These are phyloP conservation scores for Tipula helvola DNA, from an alignment of 2,888 invertebrate species.

Conservation along the genomic window DNA sequence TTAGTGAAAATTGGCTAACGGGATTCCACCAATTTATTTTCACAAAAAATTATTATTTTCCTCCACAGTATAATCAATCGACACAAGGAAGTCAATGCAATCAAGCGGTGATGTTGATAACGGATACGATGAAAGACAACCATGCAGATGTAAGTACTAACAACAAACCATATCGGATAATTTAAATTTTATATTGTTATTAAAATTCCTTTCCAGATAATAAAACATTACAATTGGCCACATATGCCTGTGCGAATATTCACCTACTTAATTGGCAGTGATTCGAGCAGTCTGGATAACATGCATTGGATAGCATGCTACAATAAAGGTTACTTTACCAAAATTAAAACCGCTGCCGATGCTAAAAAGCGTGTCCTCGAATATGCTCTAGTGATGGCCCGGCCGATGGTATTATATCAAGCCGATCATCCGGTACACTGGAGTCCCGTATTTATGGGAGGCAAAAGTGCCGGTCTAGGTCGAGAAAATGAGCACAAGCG, in stretches of 20 bases:
- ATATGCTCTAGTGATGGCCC: slow-evolving; percentile 87
- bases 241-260: slow-evolving; percentile 92
- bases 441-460: slow-evolving; percentile 85
- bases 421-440: slow-evolving; percentile 86
- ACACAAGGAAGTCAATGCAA: slow-evolving; percentile 88
- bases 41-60: too few species aligned
- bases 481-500: slow-evolving; percentile 43
- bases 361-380: slow-evolving; percentile 86
- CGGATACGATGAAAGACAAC: slow-evolving; percentile 73
- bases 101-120: slow-evolving; percentile 95
- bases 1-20: too few species aligned
- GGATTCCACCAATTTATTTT: too few species aligned
- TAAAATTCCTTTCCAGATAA: slow-evolving; percentile 42
- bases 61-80: slow-evolving; percentile 61
- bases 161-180: neutral
- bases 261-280: slow-evolving; percentile 89
- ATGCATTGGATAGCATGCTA: slow-evolving; percentile 93
- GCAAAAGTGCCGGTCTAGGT: slow-evolving; percentile 48
- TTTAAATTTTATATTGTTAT: neutral
- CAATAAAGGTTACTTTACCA: slow-evolving; percentile 78
- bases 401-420: slow-evolving; percentile 91
- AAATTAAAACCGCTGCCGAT: slow-evolving; percentile 79
- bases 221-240: slow-evolving; percentile 78
- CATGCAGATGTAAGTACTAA: slow-evolving; percentile 40
- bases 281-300: slow-evolving; percentile 73